Conservation (phyloP, 2,888 invertebrate genomes). For the Drosophila demipolita region DNA sequence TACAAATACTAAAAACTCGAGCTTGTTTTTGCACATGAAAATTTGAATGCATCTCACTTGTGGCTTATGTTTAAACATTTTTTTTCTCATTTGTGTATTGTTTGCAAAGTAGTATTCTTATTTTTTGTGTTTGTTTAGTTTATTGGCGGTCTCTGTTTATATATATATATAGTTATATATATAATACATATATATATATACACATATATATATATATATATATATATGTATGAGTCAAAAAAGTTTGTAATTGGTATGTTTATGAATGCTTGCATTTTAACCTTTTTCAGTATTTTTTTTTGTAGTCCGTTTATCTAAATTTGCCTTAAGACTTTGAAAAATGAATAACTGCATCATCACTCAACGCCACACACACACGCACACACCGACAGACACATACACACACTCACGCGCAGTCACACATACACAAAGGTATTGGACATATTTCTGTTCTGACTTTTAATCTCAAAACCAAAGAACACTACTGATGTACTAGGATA, state of each 20-base stretch:
- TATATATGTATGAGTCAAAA: conserved; percentile 57
- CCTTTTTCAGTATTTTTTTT: conserved; percentile 28
- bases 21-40: conserved; percentile 62
- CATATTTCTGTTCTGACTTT: conserved; percentile 32
- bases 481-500: conserved; percentile 42
- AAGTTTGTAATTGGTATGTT: conserved; percentile 60
- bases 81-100: conserved; percentile 37
- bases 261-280: conserved; percentile 52
- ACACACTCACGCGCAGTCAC: conserved; percentile 8
- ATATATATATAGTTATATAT: conserved; percentile 42
- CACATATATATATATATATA: conserved; percentile 22
- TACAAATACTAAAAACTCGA: conserved; percentile 75
- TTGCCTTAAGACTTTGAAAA: conserved; percentile 49
- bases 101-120: conserved; percentile 44
- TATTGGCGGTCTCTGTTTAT: conserved; percentile 70
- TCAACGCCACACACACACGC: conserved; percentile 34
- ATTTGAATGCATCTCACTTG: conserved; percentile 71
- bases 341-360: conserved; percentile 63
- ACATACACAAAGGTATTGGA: conserved; percentile 17
- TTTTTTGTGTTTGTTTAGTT: conserved; percentile 46
- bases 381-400: neutral
- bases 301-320: conserved; percentile 38
- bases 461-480: conserved; percentile 55
- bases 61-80: conserved; percentile 67
- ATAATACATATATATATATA: conserved; percentile 5